Evolutionary conservation across 92 coral and sea anemone genomes (phyloP).

Genomic region (Umimayanthus kanabou): DNA sequence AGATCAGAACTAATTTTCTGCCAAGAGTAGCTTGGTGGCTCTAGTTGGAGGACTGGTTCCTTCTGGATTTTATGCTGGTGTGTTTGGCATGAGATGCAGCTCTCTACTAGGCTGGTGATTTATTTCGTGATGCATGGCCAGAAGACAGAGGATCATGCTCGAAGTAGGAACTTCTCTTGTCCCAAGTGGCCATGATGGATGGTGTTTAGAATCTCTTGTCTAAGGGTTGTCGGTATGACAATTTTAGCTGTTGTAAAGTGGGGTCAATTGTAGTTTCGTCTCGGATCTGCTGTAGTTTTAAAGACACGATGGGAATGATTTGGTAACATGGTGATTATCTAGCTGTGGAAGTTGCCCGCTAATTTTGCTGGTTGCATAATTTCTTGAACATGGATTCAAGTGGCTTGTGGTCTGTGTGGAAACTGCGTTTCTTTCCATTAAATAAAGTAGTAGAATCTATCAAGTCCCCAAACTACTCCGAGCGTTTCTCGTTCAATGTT

Average conservation of each 20-base stretch:
- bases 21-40: constrained; percentile 51
- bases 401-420: too few relatives aligned
- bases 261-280: too few relatives aligned
- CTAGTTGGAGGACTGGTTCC: constrained; percentile 46
- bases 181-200: constrained; percentile 51
- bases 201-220: constrained; percentile 18
- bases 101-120: constrained; percentile 36
- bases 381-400: too few relatives aligned
- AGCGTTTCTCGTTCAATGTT: constrained; percentile 53
- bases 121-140: constrained; percentile 58
- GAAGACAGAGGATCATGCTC: constrained; percentile 14
- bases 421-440: constrained; percentile 55
- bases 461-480: constrained; percentile 58
- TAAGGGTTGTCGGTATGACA: too few relatives aligned
- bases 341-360: too few relatives aligned
- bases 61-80: constrained; percentile 38
- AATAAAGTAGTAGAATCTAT: constrained; percentile 13
- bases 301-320: too few relatives aligned
- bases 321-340: too few relatives aligned
- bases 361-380: too few relatives aligned
- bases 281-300: too few relatives aligned
- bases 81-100: constrained; percentile 56
- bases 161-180: constrained; percentile 33
- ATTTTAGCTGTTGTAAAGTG: too few relatives aligned
- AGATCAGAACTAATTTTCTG: constrained; percentile 57